A percentile compares a stretch with the other conserved stretches of the same genome.
phyloP scores from a whole-genome alignment of 2,113 vertebrate species.

The Lepus europaeus region DNA sequence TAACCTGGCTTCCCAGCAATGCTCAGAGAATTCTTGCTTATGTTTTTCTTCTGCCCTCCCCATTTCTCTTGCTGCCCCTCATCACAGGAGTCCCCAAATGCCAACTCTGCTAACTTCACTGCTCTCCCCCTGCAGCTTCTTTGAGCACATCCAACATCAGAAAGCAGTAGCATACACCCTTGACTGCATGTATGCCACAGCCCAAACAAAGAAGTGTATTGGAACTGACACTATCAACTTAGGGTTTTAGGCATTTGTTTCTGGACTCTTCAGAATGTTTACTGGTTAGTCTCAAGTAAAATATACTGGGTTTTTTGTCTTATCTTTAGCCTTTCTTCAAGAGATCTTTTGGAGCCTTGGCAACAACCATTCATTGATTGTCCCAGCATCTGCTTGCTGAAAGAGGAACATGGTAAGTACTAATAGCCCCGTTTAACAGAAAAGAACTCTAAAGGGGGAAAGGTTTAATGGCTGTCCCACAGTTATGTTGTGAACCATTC shows the following conservation, averaged over 20 bases:
- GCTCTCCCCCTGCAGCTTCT: background rate
- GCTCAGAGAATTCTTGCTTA: background rate
- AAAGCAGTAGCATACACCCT: background rate
- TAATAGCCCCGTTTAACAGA: conserved; percentile 7
- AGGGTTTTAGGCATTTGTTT: conserved; percentile 71
- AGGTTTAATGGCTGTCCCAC: background rate
- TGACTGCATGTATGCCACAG: background rate
- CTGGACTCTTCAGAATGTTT: conserved; percentile 64
- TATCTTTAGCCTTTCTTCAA: conserved; percentile 56
- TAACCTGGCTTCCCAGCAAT: background rate
- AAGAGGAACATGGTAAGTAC: background rate
- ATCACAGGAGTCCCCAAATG: background rate
- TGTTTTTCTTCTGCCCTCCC: background rate
- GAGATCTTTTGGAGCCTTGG: conserved; percentile 34
- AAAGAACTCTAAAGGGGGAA: background rate
- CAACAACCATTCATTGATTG: conserved; percentile 17
- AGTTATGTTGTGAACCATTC: background rate
- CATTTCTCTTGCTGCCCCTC: background rate
- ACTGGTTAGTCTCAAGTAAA: conserved; percentile 36
- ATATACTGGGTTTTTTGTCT: conserved; percentile 9
- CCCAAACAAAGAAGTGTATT: conserved; percentile 32
- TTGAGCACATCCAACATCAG: background rate
- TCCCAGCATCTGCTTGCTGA: background rate
- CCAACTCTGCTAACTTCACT: background rate
- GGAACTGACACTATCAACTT: conserved; percentile 69